Evolutionary conservation across 2,113 vertebrate species (phyloP).

Genomic region (Symphodus melops): DNA sequence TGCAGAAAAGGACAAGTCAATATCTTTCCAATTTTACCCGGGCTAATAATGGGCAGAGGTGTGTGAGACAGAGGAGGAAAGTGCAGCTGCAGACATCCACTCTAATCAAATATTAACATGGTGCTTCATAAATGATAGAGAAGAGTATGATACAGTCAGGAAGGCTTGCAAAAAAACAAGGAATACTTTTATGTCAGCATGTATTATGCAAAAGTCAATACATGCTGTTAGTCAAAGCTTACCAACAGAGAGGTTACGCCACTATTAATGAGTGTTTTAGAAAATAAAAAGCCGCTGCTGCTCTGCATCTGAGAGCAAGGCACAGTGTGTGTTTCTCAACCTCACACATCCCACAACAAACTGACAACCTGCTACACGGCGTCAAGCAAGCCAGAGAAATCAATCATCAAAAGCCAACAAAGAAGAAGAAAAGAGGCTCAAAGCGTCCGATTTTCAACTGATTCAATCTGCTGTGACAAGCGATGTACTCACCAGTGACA

Average conservation of each 20-base stretch:
- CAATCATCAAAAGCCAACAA: slow-evolving; percentile 48
- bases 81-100: slow-evolving; percentile 62
- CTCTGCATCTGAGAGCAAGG: slow-evolving; percentile 26
- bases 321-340: slow-evolving; percentile 10
- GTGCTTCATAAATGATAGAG: slow-evolving; percentile 67
- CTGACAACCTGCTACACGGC: slow-evolving; percentile 71
- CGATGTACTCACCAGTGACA: slow-evolving; percentile 81
- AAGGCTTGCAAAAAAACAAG: slow-evolving; percentile 18
- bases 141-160: slow-evolving; percentile 55
- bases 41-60: slow-evolving; percentile 44
- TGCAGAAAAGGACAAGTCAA: slow-evolving; percentile 40
- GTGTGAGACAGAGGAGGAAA: slow-evolving; percentile 51
- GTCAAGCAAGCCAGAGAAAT: slow-evolving; percentile 45
- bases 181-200: slow-evolving; percentile 27
- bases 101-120: slow-evolving; percentile 79
- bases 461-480: slow-evolving; percentile 63
- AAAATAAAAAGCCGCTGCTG: slow-evolving; percentile 48
- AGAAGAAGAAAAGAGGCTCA: slow-evolving; percentile 38
- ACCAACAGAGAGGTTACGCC: slow-evolving; percentile 40
- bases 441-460: slow-evolving; percentile 53
- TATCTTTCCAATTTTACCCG: slow-evolving; percentile 28
- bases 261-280: slow-evolving; percentile 44
- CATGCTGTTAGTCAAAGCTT: slow-evolving; percentile 1
- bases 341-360: slow-evolving; percentile 45
- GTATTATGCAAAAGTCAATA: slow-evolving; percentile 49